Evolutionary conservation across 2,797 vertebrate genomes (phyloP), one percentile per base, ranked within the genome.

Genomic region (Nasua narica): DNA sequence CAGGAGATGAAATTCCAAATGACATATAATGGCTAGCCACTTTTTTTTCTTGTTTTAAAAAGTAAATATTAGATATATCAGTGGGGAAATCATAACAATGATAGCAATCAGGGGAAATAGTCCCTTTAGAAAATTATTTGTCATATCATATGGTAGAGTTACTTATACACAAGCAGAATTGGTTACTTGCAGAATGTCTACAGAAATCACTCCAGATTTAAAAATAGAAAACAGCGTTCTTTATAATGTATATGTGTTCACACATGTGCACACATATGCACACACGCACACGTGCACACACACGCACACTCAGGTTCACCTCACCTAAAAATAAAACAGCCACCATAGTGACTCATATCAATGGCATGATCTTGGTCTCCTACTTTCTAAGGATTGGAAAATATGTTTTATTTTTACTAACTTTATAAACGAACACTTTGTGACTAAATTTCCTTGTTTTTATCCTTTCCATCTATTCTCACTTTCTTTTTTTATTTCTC

Each of bases 311-410:
- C 62, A 72, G 58, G 74, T 72, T 78, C 32, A 83, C 46, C 23
- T 95, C 48, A 58, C 9, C 3, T 40, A 58, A 50, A 72, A 43
- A 56, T 23, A 89, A 79, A 58, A 54, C 13, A 16, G 29, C 18
- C 37, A 56, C 5, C 5, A 32, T 10, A 14, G 43, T 46, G 11
- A 56, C 5, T 54, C 43, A 8, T 46, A 62, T 19, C 5, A 69
- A 35, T 43, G 35, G 7, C 4, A n/a, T 62, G 21, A 52, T 32
- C 70, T 77, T 35, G 12, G 15, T 62, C 69, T 97, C 56, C 70
- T 84, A 27, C 65, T 60, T 81, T 87, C 54, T 56, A 74, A 88
- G 46, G n/a, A 85, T 4, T 92, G 12, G 12, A 72, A 93, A 95
- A 54, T 54, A 48, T 7, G 11, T 62, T 94, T 89, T 82, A 83